Conservation (phyloP, 2,113 vertebrate genomes). For the Pan paniscus region DNA sequence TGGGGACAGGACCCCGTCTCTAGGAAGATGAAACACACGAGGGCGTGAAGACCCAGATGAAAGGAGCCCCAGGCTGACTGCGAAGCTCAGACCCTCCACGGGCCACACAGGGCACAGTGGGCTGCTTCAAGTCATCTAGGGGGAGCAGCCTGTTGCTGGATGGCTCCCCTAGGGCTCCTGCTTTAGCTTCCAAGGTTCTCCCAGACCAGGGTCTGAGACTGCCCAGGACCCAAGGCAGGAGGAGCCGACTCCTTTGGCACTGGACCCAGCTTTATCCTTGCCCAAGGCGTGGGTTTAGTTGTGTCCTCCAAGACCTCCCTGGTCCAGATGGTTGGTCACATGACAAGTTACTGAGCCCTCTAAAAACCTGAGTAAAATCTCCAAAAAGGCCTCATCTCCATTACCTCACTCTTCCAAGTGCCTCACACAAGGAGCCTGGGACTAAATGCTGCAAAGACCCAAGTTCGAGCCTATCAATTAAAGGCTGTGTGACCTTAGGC, state of each 20-base stretch:
- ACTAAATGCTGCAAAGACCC: neutral
- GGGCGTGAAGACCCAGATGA: neutral
- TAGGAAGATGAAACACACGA: neutral
- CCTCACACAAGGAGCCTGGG: neutral
- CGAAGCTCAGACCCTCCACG: neutral
- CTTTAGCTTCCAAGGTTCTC: slow-evolving; percentile 3
- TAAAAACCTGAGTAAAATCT: neutral
- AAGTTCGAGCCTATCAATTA: neutral
- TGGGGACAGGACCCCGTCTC: neutral
- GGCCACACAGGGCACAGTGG: neutral
- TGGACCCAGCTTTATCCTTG: neutral
- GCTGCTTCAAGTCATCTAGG: neutral
- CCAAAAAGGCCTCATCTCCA: neutral
- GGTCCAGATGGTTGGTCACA: neutral
- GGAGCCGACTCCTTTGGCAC: neutral
- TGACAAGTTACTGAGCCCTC: neutral
- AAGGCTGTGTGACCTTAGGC: neutral
- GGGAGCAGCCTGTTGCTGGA: neutral
- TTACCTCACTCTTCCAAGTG: neutral
- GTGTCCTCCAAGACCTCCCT: neutral
- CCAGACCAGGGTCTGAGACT: neutral
- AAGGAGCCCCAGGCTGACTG: neutral
- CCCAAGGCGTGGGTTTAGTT: neutral
- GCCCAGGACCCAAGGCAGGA: neutral
- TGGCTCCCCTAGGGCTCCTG: neutral